Percentiles rank a stretch among this genome's conserved stretches.
Evolutionary conservation across 2,113 vertebrate species (phyloP).

Genomic region (Urocolius indicus): DNA sequence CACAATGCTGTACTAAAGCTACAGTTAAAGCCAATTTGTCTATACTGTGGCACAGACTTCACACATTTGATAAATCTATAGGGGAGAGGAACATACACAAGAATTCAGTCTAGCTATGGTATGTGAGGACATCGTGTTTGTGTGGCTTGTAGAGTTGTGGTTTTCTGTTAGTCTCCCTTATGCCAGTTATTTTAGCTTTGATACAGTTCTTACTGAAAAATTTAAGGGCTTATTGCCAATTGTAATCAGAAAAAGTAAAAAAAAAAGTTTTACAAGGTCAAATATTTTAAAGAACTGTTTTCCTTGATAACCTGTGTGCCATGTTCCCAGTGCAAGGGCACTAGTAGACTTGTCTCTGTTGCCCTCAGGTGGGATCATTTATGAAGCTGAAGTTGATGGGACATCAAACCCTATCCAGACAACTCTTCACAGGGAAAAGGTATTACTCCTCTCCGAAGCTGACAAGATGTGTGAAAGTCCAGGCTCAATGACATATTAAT

Average conservation of each 20-base stretch:
- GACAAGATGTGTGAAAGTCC: neutral
- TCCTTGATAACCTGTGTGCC: neutral
- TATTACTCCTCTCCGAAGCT: neutral
- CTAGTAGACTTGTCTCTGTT: neutral
- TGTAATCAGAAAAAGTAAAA: neutral
- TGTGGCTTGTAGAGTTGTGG: neutral
- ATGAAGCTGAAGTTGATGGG: neutral
- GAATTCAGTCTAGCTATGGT: neutral
- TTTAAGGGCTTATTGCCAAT: neutral
- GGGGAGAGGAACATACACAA: neutral
- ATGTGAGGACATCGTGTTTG: rapidly evolving
- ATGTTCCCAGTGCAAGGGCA: neutral
- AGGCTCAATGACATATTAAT: neutral
- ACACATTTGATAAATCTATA: neutral
- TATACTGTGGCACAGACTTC: neutral
- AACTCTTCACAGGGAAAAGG: neutral
- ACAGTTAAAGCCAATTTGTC: neutral
- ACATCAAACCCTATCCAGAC: neutral
- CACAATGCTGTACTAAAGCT: no score
- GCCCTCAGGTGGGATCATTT: neutral
- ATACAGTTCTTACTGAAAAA: neutral
- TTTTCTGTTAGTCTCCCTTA: neutral
- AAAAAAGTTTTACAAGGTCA: neutral
- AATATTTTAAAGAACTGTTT: neutral
- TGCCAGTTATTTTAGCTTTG: neutral